Conservation (phyloP, 1,140 invertebrate genomes). For the Diprion similis region DNA sequence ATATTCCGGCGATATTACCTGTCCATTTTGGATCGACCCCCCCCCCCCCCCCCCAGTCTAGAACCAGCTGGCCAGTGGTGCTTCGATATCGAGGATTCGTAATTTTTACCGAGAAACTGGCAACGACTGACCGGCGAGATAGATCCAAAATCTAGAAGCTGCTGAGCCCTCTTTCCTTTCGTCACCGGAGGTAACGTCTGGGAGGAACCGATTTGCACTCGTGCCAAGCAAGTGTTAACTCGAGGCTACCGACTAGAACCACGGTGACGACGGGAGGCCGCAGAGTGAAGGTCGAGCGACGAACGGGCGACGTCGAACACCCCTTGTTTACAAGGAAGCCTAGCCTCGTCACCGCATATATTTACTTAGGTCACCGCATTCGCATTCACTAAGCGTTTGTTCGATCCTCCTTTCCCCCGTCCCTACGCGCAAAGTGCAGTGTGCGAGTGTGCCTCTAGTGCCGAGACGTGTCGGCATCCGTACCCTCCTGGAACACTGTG, state of each 20-base stretch:
- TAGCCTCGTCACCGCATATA: slow-evolving; percentile 49
- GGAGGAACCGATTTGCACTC: no score
- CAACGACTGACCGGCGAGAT: no score
- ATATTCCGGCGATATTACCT: neutral
- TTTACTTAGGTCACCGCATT: slow-evolving; percentile 48
- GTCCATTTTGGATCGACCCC: neutral
- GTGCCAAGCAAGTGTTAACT: no score
- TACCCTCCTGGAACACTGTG: neutral
- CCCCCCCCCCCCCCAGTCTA: neutral
- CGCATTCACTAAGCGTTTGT: slow-evolving; percentile 45
- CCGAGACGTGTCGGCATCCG: slow-evolving; percentile 51
- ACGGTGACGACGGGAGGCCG: no score
- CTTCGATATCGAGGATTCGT: no score
- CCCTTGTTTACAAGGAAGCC: slow-evolving; percentile 54
- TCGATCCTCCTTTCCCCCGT: slow-evolving; percentile 37
- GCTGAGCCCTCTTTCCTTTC: no score
- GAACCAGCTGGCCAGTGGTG: neutral
- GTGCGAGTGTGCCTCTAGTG: slow-evolving; percentile 56
- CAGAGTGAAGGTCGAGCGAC: neutral
- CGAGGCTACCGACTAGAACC: no score
- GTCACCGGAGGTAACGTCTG: no score
- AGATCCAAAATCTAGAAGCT: no score
- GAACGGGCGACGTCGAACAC: slow-evolving; percentile 36
- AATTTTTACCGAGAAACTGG: no score
- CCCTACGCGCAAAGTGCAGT: slow-evolving; percentile 41